phyloP scores from a whole-genome alignment of 2,797 vertebrate species.

The Agapornis canus region DNA sequence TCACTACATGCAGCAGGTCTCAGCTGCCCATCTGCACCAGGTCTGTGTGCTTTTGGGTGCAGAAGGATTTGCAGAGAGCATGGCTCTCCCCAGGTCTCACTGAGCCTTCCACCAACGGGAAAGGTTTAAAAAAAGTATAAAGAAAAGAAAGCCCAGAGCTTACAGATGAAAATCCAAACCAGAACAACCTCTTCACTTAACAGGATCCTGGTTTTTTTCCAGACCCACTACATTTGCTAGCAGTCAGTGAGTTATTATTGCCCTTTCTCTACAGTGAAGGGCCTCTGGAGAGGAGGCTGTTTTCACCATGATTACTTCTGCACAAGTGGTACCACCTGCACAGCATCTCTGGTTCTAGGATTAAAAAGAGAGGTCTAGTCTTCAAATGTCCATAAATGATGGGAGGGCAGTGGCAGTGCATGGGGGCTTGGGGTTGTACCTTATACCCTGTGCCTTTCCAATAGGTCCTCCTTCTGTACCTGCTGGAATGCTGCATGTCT shows the following conservation, averaged over 20 bases:
- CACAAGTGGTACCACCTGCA: background rate
- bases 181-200: background rate
- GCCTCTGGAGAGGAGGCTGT: background rate
- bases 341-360: conserved; percentile 1
- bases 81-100: background rate
- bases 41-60: background rate
- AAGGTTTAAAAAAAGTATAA: background rate
- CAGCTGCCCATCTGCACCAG: background rate
- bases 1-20: background rate
- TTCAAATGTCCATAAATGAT: background rate
- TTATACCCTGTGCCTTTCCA: background rate
- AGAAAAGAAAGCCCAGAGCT: background rate
- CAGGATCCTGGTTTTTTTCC: background rate
- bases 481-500: background rate
- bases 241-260: background rate
- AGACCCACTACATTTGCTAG: background rate
- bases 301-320: background rate
- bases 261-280: background rate
- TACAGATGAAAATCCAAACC: background rate
- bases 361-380: background rate
- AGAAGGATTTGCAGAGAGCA: background rate
- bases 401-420: rapidly evolving
- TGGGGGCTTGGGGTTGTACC: background rate
- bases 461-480: background rate
- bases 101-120: background rate